Base-by-base conservation (phyloP, 53 echinoderm and acorn worm species). In the Paracentrotus lividus region DNA sequence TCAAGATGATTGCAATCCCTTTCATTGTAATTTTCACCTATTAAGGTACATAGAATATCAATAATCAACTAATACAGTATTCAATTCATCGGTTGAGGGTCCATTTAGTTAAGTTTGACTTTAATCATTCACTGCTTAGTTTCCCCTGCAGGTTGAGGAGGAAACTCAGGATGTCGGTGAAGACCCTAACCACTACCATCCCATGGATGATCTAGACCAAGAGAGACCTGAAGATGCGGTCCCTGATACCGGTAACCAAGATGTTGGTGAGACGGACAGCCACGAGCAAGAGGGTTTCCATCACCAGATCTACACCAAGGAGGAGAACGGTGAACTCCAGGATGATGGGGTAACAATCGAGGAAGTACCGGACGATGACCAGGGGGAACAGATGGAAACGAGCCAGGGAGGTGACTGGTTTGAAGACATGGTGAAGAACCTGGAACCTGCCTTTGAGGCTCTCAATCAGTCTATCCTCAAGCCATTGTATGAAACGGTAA, bases 281-380 rank as follows among this genome's bases (percentile, higher is more conserved):
- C 49, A 49, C 16, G n/a, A 47, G 18, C 32, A 49, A 29, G 90
- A 90, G 52, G 36, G 53, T 47, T 58, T 57, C 92, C 92, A 92
- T 77, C 92, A 92, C 44, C 92, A 92, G 84, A 33, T 92, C 61
- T 92, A 92, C 81, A 92, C 92, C 24, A 77, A 13, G 81, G 92
- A 77, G 81, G 92, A 92, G 81, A 92, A 92, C 6, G 58, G 21
- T 5, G 44, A n/a, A 42, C 53, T 34, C 31, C 24, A 42, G 77
- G 92, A 92, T 92, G 92, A 92, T 57, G 92, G 92, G 52, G 92
- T 92, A 5, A 92, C 81, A 1, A 57, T 92, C 9, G 92, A 92
- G 42, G 58, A 16, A 36, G 90, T 69, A 67, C 43, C 44, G 13
- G n/a, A n/a, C n/a, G 72, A 90, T 4, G 27, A 90, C 18, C 27